These are phyloP conservation scores for Aptenodytes patagonicus DNA, from an alignment of 2,113 vertebrate genomes.

Conservation along the genomic window DNA sequence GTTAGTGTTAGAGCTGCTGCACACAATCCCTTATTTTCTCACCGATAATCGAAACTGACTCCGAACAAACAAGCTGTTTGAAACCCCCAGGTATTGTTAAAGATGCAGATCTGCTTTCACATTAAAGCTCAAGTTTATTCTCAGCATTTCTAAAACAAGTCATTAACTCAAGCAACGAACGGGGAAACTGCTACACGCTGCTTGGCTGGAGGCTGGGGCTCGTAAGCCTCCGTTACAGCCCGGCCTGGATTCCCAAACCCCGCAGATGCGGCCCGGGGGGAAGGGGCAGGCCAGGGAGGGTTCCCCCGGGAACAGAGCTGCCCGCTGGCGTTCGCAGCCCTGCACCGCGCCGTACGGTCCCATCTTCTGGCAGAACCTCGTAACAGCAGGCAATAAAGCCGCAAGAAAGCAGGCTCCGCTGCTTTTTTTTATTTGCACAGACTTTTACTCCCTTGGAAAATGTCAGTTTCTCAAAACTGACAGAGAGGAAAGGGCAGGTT, in stretches of 20 bases:
- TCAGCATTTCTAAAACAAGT: accelerated
- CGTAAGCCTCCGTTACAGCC: background rate
- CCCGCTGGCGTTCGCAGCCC: background rate
- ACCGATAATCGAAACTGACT: accelerated
- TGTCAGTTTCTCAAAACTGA: accelerated
- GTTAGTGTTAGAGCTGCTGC: background rate
- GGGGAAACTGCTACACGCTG: accelerated
- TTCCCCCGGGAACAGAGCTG: too few species aligned
- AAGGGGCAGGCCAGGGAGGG: too few species aligned
- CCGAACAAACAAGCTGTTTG: accelerated
- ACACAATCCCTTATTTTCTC: background rate
- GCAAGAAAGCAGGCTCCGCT: accelerated
- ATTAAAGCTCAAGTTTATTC: accelerated
- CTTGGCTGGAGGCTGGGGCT: background rate
- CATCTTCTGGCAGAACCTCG: background rate
- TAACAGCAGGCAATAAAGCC: background rate
- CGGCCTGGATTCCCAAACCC: too few species aligned
- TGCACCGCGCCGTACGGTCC: background rate
- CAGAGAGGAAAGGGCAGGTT: too few species aligned
- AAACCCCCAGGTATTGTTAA: accelerated
- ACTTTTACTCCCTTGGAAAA: background rate
- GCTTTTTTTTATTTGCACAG: background rate
- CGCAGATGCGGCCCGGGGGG: too few species aligned
- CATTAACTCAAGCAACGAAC: accelerated
- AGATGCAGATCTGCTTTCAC: accelerated